Percentiles rank a stretch among this genome's conserved stretches.
phyloP scores from a whole-genome alignment of 2,113 vertebrate genomes.

The Bos javanicus region DNA sequence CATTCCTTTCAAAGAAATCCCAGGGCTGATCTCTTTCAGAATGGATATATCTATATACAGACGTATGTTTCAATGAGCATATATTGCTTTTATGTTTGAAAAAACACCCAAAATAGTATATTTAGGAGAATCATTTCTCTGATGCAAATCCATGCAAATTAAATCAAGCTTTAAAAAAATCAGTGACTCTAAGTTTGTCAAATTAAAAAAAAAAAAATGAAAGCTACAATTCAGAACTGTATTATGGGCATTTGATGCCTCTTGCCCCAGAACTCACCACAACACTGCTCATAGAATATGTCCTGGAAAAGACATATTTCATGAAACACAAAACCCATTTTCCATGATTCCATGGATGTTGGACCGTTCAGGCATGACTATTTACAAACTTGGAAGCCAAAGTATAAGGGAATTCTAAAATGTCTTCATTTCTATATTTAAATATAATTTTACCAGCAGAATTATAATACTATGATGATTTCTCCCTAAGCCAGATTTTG shows the following conservation, averaged over 20 bases:
- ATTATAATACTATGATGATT: not conserved
- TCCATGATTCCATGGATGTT: not conserved
- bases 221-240: not conserved
- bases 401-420: conserved; percentile 22
- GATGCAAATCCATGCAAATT: not conserved
- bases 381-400: not conserved
- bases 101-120: not conserved
- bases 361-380: not conserved
- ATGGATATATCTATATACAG: not conserved
- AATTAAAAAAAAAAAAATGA: not conserved
- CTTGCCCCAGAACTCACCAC: not conserved
- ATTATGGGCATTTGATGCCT: not conserved
- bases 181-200: not conserved
- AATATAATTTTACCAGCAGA: conserved; percentile 1
- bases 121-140: not conserved
- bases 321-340: not conserved
- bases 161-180: conserved; percentile 1
- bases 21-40: too few relatives aligned
- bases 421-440: not conserved
- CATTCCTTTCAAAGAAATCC: too few relatives aligned
- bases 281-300: not conserved
- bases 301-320: not conserved
- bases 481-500: conserved; percentile 17
- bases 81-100: not conserved
- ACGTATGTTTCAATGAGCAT: not conserved